Base-by-base conservation (phyloP, 2,113 vertebrate genomes). In the Lamprologus ornatipinnis region DNA sequence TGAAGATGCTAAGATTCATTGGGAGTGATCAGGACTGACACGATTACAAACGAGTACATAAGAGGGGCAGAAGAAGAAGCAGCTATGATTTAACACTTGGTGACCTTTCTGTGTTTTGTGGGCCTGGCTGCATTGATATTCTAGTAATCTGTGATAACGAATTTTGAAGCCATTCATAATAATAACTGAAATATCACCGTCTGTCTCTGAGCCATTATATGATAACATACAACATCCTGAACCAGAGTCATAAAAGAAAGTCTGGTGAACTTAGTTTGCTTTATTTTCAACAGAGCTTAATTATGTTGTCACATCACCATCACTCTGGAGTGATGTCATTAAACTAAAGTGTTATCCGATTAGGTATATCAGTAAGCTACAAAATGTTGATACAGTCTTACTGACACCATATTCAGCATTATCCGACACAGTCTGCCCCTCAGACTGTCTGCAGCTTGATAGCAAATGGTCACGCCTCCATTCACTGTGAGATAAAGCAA, bases 371-470 rank as follows among this genome's bases (percentile, higher is more conserved):
- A 45, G 68, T 26, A 49, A 49, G 9, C 23, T 47, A 12, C 23
- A 19, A 75, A 75, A 78, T n/a, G 40, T 49, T 51, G 45, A 78
- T 31, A 51, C 6, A 51, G 73, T 49, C 45, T 78, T 33, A 51
- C 73, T 51, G 73, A 78, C 26, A 33, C 28, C 45, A 78, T 78
- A 15, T 51, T 78, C 73, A 49, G 73, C 45, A n/a, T 78, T 33
- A 19, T 19, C 10, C 0, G 2, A 13, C 45, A 51, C 9, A 78
- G 73, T n/a, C 73, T 51, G 17, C 26, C 73, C 17, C 10, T 6
- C 73, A 51, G 33, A n/a, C 14, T 5, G 60, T 37, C 15, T 26
- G 31, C 78, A 80, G 78, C 5, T 15, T 55, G 51, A 26, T 51
- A 51, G 45, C 73, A 78, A 78, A 51, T n/a, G 45, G 73, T 51